phyloP scores from a whole-genome alignment of 1,140 invertebrate species.

The Halesus radiatus region DNA sequence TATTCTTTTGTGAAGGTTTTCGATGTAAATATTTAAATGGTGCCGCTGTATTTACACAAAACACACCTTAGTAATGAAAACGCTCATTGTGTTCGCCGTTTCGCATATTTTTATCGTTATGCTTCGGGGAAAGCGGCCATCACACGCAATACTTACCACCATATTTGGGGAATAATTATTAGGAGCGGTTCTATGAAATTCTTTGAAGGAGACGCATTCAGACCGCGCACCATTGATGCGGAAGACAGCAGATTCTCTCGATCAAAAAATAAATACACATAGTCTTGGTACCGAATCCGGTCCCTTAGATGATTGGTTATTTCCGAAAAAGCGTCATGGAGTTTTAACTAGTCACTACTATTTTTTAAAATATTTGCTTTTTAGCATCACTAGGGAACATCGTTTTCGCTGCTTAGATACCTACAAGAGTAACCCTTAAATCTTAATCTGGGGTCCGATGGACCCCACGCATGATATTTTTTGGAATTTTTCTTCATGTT shows the following conservation, averaged over 20 bases:
- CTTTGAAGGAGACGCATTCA: not conserved
- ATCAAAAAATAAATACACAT: too few relatives aligned
- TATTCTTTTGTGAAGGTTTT: slow-evolving; percentile 4
- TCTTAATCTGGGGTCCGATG: too few relatives aligned
- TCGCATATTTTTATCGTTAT: slow-evolving; percentile 30
- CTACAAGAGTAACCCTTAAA: too few relatives aligned
- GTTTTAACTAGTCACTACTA: too few relatives aligned
- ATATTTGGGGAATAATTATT: slow-evolving; percentile 33
- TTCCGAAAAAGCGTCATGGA: too few relatives aligned
- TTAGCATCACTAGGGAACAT: too few relatives aligned
- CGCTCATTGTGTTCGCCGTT: slow-evolving; percentile 18
- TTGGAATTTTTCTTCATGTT: too few relatives aligned
- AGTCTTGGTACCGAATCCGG: too few relatives aligned
- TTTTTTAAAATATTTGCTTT: too few relatives aligned
- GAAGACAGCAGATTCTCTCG: not conserved
- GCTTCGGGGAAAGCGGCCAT: slow-evolving; percentile 4
- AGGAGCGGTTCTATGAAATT: slow-evolving; percentile 31
- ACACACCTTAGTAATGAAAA: slow-evolving; percentile 1
- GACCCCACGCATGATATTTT: too few relatives aligned
- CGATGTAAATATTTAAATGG: slow-evolving; percentile 24
- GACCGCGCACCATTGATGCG: not conserved
- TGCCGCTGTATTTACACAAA: slow-evolving; percentile 14
- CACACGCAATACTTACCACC: slow-evolving; percentile 5
- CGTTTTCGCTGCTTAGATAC: too few relatives aligned
- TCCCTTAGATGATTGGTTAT: too few relatives aligned